Conservation (phyloP, 2,113 vertebrate genomes). For the Eidolon helvum region DNA sequence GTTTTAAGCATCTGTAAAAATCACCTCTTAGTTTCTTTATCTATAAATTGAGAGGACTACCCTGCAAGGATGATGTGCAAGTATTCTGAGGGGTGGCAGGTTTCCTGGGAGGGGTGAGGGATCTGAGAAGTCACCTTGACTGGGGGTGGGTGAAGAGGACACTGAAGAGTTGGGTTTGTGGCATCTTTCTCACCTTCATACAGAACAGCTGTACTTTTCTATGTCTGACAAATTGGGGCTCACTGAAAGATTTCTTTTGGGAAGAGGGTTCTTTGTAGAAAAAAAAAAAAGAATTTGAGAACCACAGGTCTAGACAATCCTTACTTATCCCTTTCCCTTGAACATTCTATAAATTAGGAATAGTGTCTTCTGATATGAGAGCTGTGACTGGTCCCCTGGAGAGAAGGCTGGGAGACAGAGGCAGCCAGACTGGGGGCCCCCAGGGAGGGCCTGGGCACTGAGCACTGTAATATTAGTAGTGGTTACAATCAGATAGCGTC, state of each 20-base stretch:
- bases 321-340: background rate
- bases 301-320: background rate
- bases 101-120: background rate
- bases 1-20: background rate
- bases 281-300: background rate
- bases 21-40: background rate
- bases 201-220: background rate
- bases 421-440: constrained; percentile 48
- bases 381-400: background rate
- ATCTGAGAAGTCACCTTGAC: background rate
- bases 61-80: background rate
- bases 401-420: constrained; percentile 46
- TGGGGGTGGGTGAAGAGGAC: background rate
- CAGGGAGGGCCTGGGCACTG: constrained; percentile 26
- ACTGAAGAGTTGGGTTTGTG: background rate
- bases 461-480: constrained; percentile 64
- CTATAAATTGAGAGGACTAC: background rate
- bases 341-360: constrained; percentile 42
- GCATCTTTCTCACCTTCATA: background rate
- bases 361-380: constrained; percentile 46
- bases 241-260: background rate
- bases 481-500: constrained; percentile 72
- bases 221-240: background rate
- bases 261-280: background rate
- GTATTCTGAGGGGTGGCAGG: background rate